Evolutionary conservation across 2,888 invertebrate species (phyloP).

Genomic region (Bellardia bayeri): DNA sequence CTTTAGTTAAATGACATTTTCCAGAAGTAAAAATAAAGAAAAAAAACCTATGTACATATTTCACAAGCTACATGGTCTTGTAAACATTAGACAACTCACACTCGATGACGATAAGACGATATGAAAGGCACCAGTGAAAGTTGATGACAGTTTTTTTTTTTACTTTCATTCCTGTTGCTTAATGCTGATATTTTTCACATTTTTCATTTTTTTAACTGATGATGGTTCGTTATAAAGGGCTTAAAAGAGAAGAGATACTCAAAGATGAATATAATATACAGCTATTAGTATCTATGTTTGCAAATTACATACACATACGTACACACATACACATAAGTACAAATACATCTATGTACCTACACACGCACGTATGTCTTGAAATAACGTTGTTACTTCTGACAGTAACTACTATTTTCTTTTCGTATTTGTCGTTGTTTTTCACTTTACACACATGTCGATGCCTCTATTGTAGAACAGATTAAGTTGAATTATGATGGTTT

Average conservation of each 20-base stretch:
- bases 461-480: too few relatives aligned
- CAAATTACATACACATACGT: background rate
- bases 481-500: too few relatives aligned
- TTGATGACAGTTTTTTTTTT: conserved; percentile 34
- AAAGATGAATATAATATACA: conserved; percentile 23
- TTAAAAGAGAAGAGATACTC: conserved; percentile 17
- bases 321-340: background rate
- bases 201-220: conserved; percentile 46
- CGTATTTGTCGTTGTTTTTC: conserved; percentile 15
- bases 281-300: conserved; percentile 46
- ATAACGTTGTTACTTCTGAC: conserved; percentile 49
- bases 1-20: conserved; percentile 57
- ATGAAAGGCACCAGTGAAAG: conserved; percentile 9
- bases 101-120: conserved; percentile 10
- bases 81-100: conserved; percentile 52
- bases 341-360: background rate
- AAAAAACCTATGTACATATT: conserved; percentile 36
- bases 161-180: conserved; percentile 49
- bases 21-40: background rate
- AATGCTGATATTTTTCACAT: conserved; percentile 44
- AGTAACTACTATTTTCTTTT: conserved; percentile 26
- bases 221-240: conserved; percentile 58
- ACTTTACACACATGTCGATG: background rate
- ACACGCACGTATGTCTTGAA: background rate
- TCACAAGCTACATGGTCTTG: conserved; percentile 36